Base-by-base conservation (phyloP, 1,140 invertebrate genomes). In the Heliconius hewitsoni region DNA sequence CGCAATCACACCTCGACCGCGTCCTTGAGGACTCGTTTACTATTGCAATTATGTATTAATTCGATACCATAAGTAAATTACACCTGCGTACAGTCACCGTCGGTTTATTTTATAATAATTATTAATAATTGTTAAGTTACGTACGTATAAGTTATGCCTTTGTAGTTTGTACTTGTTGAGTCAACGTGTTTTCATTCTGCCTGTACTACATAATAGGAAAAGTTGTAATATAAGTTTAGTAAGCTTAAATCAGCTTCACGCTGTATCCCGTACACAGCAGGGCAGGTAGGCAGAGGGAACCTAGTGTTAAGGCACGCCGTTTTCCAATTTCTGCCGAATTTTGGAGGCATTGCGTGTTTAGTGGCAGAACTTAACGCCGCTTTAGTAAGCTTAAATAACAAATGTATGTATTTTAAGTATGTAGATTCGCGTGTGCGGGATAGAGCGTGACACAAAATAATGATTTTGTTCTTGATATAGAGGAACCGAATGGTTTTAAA, bases 21-120 rank as follows among this genome's bases (percentile, higher is more conserved):
- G 80, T 81, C 80, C 80, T 81, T 81, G 80, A 46, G 46, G 80
- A 73, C 76, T 42, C 42, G 80, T 81, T 83, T 81, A 81, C 55
- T 77, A 79, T 81, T 79, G 77, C 66, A 73, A 81, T 76, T 52
- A 46, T 16, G 13, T 82, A 82, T 76, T 81, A 70, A 77, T 71
- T 81, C 60, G 73, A 77, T 83, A 81, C 76, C 52, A 76, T 80
- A 80, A 80, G 76, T 76, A 80, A 42, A 18, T n/a, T 27, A 73
- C 79, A 80, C 79, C 71, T 77, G 79, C 42, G 18, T 76, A 23
- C 55, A 73, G n/a, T 77, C 77, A 78, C 55, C 76, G 46, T 77
- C 27, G 34, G 71, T 73, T 80, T 77, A 77, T 73, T 39, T 77
- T 80, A 76, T 57, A 76, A 80, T 16, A 46, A 46, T 46, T 46